Evolutionary conservation across 1,140 invertebrate genomes (phyloP).

Genomic region (Drosophila sp.): DNA sequence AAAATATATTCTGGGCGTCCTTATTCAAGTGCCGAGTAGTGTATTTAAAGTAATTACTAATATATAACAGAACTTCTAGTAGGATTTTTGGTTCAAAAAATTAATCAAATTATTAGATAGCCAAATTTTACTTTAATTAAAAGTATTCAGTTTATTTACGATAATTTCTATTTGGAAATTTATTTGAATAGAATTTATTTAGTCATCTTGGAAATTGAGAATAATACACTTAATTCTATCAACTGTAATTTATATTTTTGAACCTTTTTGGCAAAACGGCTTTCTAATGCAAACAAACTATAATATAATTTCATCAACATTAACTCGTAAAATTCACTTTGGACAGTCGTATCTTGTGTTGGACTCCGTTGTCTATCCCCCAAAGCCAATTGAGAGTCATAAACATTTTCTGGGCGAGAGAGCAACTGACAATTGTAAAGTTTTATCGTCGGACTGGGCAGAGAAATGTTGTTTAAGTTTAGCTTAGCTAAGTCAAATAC

Average conservation of each 20-base stretch:
- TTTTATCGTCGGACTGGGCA: slow-evolving; percentile 36
- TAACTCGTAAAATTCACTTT: slow-evolving; percentile 53
- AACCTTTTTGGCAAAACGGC: not conserved
- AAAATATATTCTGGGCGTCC: no score
- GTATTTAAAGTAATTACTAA: no score
- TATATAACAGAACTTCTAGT: no score
- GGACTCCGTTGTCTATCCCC: slow-evolving; percentile 8
- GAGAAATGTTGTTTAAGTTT: slow-evolving; percentile 45
- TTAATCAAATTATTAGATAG: no score
- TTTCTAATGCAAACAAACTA: slow-evolving; percentile 10
- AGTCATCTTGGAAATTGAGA: not conserved
- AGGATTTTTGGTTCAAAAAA: no score
- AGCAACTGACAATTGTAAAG: slow-evolving; percentile 36
- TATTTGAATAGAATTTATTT: not conserved
- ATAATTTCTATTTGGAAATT: no score
- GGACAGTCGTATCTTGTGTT: slow-evolving; percentile 7
- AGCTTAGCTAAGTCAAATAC: slow-evolving; percentile 53
- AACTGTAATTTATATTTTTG: not conserved
- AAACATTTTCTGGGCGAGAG: slow-evolving; percentile 30
- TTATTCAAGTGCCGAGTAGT: no score
- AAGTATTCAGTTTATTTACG: no score
- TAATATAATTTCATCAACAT: slow-evolving; percentile 13
- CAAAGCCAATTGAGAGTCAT: slow-evolving; percentile 52
- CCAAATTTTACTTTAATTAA: no score
- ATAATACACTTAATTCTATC: not conserved